phyloP scores from a whole-genome alignment of 2,888 invertebrate genomes.

The Drosophila siamana region DNA sequence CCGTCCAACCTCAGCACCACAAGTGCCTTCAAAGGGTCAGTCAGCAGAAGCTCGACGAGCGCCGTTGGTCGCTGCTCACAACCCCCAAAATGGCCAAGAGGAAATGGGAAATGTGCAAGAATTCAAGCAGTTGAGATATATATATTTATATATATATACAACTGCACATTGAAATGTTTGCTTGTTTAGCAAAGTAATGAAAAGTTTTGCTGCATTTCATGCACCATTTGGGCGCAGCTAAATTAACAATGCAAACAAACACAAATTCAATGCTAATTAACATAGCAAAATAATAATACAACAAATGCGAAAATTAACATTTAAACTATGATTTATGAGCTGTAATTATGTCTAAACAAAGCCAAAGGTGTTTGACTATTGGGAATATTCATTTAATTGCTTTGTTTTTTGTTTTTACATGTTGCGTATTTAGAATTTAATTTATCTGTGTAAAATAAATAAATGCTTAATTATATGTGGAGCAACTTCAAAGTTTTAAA shows the following conservation, averaged over 20 bases:
- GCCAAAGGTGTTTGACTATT: too few relatives aligned
- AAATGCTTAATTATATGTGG: too few relatives aligned
- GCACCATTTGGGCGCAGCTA: background rate
- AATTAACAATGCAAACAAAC: background rate
- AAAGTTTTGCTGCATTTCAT: background rate
- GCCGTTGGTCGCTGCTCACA: conserved; percentile 41
- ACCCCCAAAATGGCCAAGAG: background rate
- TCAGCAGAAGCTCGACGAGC: conserved; percentile 43
- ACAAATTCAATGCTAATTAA: background rate
- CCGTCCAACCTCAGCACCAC: conserved; percentile 72
- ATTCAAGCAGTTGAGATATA: background rate
- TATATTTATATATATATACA: background rate
- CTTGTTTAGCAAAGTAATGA: background rate
- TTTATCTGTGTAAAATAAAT: too few relatives aligned
- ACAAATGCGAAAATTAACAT: background rate
- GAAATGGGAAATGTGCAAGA: background rate
- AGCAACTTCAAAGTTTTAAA: too few relatives aligned
- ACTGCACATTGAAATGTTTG: background rate
- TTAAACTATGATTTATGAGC: too few relatives aligned
- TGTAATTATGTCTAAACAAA: too few relatives aligned
- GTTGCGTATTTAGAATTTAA: too few relatives aligned
- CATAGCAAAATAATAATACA: background rate
- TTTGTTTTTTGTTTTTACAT: too few relatives aligned
- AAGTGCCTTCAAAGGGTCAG: conserved; percentile 58
- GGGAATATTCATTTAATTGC: too few relatives aligned